Conservation (phyloP, 2,113 vertebrate species). For the Phoxinus phoxinus region DNA sequence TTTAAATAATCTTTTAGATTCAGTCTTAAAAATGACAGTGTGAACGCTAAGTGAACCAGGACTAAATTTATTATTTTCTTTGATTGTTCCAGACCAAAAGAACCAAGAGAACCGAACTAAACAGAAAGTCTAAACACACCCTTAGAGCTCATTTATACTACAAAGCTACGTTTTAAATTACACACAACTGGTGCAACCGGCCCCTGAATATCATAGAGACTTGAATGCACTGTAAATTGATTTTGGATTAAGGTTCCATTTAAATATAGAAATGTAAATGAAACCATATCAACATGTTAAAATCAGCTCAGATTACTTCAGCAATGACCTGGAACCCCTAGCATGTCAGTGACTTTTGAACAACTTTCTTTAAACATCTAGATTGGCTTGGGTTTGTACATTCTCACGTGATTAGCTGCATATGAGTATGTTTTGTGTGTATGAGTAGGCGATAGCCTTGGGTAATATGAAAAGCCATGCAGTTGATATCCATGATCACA, state of each 20-base stretch:
- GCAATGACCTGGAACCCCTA: neutral
- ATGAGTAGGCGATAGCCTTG: neutral
- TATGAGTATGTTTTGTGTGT: neutral
- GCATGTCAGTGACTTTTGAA: neutral
- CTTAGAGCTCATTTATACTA: neutral
- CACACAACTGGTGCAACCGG: neutral
- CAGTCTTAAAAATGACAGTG: too few relatives aligned
- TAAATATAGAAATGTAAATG: neutral
- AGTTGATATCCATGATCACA: constrained; percentile 34
- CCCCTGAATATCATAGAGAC: neutral
- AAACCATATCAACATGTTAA: neutral
- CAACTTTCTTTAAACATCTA: neutral
- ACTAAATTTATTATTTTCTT: too few relatives aligned
- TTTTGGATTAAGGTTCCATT: neutral
- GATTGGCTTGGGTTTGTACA: neutral
- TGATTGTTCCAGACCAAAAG: too few relatives aligned
- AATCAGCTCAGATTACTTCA: neutral
- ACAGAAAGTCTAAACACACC: too few relatives aligned
- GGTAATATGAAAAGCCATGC: constrained; percentile 21
- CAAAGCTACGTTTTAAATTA: neutral
- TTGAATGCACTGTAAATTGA: neutral
- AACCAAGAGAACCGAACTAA: too few relatives aligned
- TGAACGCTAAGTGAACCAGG: too few relatives aligned
- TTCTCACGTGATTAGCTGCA: neutral
- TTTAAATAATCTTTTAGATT: too few relatives aligned